Conservation (phyloP, 2,888 invertebrate species). For the Sussaba pulchella region DNA sequence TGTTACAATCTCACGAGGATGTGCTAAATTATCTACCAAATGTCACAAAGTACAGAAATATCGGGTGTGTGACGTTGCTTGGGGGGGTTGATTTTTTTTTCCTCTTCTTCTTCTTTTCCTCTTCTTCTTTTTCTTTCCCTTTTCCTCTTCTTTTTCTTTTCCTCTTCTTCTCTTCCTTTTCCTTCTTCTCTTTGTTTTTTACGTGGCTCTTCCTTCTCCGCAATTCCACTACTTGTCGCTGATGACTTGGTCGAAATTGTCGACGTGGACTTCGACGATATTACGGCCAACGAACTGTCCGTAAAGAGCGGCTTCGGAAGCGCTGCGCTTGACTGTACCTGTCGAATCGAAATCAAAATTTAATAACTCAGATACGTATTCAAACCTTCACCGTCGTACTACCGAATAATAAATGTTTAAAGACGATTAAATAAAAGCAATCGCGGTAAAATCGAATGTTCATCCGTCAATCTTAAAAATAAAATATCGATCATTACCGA, state of each 20-base stretch:
- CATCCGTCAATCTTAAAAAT: too few species aligned
- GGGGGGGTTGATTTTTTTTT: constrained; percentile 19
- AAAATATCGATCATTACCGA: constrained; percentile 13
- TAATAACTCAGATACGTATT: too few species aligned
- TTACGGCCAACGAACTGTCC: constrained; percentile 92
- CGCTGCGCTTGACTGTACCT: constrained; percentile 80
- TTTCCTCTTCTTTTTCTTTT: constrained; percentile 13
- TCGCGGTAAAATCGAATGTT: too few species aligned
- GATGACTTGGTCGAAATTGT: constrained; percentile 88
- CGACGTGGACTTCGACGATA: constrained; percentile 90
- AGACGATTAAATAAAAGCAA: too few species aligned
- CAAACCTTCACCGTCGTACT: too few species aligned
- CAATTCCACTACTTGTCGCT: constrained; percentile 60
- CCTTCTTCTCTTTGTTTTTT: too few species aligned
- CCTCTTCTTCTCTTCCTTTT: constrained; percentile 16
- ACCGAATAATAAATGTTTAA: too few species aligned
- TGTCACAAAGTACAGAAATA: constrained; percentile 42
- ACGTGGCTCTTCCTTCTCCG: constrained; percentile 1
- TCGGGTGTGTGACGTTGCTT: constrained; percentile 19
- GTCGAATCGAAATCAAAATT: constrained; percentile 33
- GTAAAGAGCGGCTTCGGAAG: constrained; percentile 87
- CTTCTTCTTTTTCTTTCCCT: constrained; percentile 17
- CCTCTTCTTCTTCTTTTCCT: background rate
- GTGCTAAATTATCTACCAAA: constrained; percentile 37
- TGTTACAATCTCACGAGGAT: constrained; percentile 49